A percentile compares a stretch with the other conserved stretches of the same genome.
Evolutionary conservation across 2,888 invertebrate species (phyloP).

Genomic region (Aporophyla nigra): DNA sequence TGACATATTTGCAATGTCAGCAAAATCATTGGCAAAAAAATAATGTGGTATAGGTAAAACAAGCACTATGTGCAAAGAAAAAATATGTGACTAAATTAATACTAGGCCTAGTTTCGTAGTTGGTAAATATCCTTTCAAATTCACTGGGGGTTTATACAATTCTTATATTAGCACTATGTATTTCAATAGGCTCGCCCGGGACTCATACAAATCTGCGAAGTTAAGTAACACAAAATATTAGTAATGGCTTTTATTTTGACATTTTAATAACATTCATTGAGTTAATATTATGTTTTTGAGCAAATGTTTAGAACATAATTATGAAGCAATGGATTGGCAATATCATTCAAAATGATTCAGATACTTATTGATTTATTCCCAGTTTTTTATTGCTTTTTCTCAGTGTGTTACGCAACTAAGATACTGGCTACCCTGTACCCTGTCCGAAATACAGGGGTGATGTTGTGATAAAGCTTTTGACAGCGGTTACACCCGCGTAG

Average conservation of each 20-base stretch:
- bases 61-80: constrained; percentile 54
- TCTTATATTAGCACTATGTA: not conserved
- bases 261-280: no score
- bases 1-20: constrained; percentile 33
- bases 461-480: not conserved
- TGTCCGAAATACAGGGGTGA: not conserved
- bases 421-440: no score
- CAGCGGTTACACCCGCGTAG: no score
- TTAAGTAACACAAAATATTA: no score
- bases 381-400: no score
- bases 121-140: constrained; percentile 27
- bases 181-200: not conserved
- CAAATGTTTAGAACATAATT: no score
- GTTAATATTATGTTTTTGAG: no score
- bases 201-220: not conserved
- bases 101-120: constrained; percentile 22
- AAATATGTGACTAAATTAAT: constrained; percentile 40
- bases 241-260: no score
- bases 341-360: no score
- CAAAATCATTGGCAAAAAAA: constrained; percentile 34
- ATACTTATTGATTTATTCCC: no score
- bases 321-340: no score
- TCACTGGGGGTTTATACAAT: constrained; percentile 5
- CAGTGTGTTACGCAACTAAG: no score
- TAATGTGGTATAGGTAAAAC: constrained; percentile 28